Percentiles rank a stretch among this genome's conserved stretches.
Conservation (phyloP, 2,113 vertebrate species). For the Leuciscus idus region DNA sequence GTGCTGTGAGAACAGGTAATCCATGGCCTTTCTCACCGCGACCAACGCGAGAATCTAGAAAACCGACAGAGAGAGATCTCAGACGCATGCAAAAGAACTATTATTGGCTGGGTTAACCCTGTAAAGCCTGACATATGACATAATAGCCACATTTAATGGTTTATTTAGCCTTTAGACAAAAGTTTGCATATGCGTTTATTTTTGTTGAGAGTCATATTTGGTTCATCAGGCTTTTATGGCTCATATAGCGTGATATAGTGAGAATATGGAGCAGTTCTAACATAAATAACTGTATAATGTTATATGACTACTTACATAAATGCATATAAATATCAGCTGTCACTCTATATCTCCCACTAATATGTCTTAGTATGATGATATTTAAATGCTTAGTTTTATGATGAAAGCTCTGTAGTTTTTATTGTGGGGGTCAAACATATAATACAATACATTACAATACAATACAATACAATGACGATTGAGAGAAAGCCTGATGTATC, state of each 20-base stretch:
- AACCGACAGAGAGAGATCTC: neutral
- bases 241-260: neutral
- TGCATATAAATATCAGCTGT: too few relatives aligned
- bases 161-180: neutral
- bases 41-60: slow-evolving; percentile 92
- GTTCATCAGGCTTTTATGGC: neutral
- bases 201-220: neutral
- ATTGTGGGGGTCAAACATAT: too few relatives aligned
- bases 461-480: neutral
- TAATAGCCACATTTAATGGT: neutral
- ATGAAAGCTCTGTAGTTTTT: too few relatives aligned
- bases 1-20: slow-evolving; percentile 96
- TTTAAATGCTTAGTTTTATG: too few relatives aligned
- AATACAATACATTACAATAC: neutral
- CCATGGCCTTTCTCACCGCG: slow-evolving; percentile 96
- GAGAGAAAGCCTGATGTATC: neutral
- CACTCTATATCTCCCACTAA: too few relatives aligned
- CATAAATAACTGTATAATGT: neutral
- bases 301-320: too few relatives aligned
- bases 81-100: neutral
- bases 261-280: neutral
- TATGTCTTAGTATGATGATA: too few relatives aligned
- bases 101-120: neutral
- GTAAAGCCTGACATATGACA: neutral
- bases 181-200: neutral